Evolutionary conservation across 2,797 vertebrate species (phyloP).

Genomic region (Dryobates pubescens): DNA sequence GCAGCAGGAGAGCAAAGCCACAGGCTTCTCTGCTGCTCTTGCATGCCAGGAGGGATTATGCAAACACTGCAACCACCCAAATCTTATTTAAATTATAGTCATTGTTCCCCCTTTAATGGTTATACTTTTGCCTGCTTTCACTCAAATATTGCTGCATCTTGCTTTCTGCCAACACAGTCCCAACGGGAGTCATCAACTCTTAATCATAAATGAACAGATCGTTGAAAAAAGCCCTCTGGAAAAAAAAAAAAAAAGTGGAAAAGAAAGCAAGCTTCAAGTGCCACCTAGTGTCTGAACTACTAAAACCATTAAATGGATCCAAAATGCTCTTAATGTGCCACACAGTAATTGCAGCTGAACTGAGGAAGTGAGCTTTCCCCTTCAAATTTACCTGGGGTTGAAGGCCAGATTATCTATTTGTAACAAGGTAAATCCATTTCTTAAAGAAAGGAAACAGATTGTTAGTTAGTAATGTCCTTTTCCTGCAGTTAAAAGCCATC

Average conservation of each 20-base stretch:
- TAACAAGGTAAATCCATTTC: neutral
- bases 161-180: slow-evolving; percentile 63
- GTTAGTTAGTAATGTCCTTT: neutral
- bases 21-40: slow-evolving; percentile 65
- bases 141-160: slow-evolving; percentile 70
- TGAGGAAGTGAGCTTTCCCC: neutral
- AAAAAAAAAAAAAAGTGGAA: neutral
- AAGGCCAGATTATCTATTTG: neutral
- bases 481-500: neutral
- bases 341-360: neutral
- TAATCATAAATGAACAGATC: slow-evolving; percentile 59
- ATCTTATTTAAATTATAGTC: slow-evolving; percentile 74
- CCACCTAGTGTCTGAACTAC: slow-evolving; percentile 78
- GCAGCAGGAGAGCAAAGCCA: slow-evolving; percentile 75
- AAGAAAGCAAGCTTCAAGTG: slow-evolving; percentile 71
- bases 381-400: neutral
- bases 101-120: slow-evolving; percentile 70
- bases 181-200: slow-evolving; percentile 61
- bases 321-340: neutral
- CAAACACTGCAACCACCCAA: slow-evolving; percentile 73
- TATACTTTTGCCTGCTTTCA: slow-evolving; percentile 73
- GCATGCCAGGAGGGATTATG: slow-evolving; percentile 74
- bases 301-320: neutral
- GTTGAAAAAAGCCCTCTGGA: slow-evolving; percentile 9
- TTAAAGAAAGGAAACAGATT: neutral